These are phyloP conservation scores for Lasioglossum baleicum DNA, from an alignment of 1,140 invertebrate species.

Conservation along the genomic window DNA sequence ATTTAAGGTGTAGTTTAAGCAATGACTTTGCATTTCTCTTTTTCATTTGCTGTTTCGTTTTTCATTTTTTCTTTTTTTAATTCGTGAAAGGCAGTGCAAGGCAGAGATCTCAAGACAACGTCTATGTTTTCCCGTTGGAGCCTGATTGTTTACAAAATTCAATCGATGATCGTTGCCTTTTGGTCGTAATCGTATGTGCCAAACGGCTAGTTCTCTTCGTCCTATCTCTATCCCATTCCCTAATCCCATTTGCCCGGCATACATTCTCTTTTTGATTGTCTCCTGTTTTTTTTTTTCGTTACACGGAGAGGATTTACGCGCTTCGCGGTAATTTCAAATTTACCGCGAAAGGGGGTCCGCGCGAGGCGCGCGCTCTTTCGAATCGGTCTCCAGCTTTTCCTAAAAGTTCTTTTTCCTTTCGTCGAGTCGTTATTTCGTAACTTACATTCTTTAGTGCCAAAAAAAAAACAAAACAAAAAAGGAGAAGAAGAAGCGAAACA, in stretches of 20 bases:
- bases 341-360: too few species aligned
- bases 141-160: background rate
- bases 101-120: slow-evolving; percentile 38
- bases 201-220: background rate
- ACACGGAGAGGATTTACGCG: slow-evolving; percentile 14
- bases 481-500: background rate
- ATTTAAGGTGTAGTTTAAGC: slow-evolving; percentile 3
- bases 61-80: background rate
- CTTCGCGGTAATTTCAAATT: background rate
- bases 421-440: slow-evolving; percentile 21
- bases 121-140: background rate
- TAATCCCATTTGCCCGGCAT: background rate
- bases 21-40: slow-evolving; percentile 32
- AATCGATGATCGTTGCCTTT: background rate
- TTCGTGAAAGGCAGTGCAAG: slow-evolving; percentile 1
- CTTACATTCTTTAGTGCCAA: slow-evolving; percentile 73
- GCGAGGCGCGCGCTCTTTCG: background rate
- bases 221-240: too few species aligned
- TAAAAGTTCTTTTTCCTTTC: background rate
- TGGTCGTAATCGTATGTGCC: background rate
- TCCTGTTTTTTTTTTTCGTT: background rate
- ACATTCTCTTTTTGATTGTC: background rate
- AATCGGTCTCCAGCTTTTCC: background rate
- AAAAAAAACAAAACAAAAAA: slow-evolving; percentile 23
- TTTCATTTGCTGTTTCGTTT: slow-evolving; percentile 11